Base-by-base conservation (phyloP, 1,140 invertebrate genomes). In the Himalopsyche phryganea region DNA sequence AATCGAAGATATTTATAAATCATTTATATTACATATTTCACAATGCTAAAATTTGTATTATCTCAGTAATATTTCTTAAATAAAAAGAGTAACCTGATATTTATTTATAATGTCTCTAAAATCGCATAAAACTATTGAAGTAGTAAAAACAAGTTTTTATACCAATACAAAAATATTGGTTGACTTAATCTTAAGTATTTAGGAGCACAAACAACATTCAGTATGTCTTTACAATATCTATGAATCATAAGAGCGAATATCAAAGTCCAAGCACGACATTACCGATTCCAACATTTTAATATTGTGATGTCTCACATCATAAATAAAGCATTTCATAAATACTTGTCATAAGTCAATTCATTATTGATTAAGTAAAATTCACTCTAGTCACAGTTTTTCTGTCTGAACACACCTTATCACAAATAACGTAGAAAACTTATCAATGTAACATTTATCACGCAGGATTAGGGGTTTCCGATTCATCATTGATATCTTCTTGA, bases 321-420 rank as follows among this genome's bases (percentile, higher is more conserved):
- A 5, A 28, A 28, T 15, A 45, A 10, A 45, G 10, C 18, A 17
- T 15, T 19, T 17, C 13, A 45, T 45, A 17, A 10, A 45, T 5
- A 17, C 17, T 20, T 15, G 5, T 17, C 4, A 70, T 67, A 6
- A 71, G 38, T 28, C 23, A 28, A 28, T n/a, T 28, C 23, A 60
- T 0, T 71, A 68, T 7, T 73, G 17, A 71, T 68, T 20, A 74
- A 70, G 6, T 74, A 67, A 36, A 76, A 77, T 5, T 71, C 71
- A 3, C 72, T 75, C 6, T 70, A 74, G 14, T 75, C 70, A 48
- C 77, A 63, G 44, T 74, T 72, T 13, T 57, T 76, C 75, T 1
- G 73, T 69, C 6, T 69, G 65, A 44, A 65, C 71, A 35, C 71
- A 74, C 44, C 70, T 66, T 33, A 62, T 67, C 19, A 70, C 69